Conservation (phyloP, 2,797 vertebrate species). For the Menidia menidia region DNA sequence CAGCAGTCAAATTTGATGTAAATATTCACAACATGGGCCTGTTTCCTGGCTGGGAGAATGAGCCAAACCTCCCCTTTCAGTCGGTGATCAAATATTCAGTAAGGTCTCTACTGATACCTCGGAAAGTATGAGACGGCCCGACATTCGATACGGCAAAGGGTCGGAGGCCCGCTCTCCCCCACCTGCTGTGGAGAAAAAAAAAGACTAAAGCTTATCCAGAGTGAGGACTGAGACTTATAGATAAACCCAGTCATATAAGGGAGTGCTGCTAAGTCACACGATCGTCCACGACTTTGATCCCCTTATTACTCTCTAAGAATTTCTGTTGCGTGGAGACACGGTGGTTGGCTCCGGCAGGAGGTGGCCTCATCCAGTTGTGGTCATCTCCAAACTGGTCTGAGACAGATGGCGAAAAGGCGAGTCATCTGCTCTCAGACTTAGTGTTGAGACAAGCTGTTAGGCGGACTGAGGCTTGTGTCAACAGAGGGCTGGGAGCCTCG, state of each 20-base stretch:
- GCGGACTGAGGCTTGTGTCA: slow-evolving; percentile 54
- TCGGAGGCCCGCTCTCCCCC: background rate
- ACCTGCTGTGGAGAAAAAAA: slow-evolving; percentile 26
- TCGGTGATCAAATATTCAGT: slow-evolving; percentile 18
- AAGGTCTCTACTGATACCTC: slow-evolving; percentile 8
- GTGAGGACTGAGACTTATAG: background rate
- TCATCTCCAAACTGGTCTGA: slow-evolving; percentile 49
- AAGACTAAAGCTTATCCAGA: background rate
- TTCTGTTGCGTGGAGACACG: background rate
- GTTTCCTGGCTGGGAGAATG: background rate
- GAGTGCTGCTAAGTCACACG: slow-evolving; percentile 9
- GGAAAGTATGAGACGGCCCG: slow-evolving; percentile 19
- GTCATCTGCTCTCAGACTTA: slow-evolving; percentile 33
- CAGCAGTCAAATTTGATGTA: slow-evolving; percentile 18
- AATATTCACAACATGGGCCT: background rate
- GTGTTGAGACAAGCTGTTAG: slow-evolving; percentile 10
- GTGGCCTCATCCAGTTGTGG: slow-evolving; percentile 42
- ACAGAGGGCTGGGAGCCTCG: slow-evolving; percentile 44
- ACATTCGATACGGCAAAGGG: slow-evolving; percentile 6
- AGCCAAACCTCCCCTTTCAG: background rate
- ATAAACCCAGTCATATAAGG: background rate
- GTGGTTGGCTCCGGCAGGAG: background rate
- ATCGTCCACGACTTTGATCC: slow-evolving; percentile 1
- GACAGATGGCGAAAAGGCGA: slow-evolving; percentile 29
- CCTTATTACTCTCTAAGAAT: background rate